Conservation (phyloP, 2,113 vertebrate genomes). For the Turdus rufiventris region DNA sequence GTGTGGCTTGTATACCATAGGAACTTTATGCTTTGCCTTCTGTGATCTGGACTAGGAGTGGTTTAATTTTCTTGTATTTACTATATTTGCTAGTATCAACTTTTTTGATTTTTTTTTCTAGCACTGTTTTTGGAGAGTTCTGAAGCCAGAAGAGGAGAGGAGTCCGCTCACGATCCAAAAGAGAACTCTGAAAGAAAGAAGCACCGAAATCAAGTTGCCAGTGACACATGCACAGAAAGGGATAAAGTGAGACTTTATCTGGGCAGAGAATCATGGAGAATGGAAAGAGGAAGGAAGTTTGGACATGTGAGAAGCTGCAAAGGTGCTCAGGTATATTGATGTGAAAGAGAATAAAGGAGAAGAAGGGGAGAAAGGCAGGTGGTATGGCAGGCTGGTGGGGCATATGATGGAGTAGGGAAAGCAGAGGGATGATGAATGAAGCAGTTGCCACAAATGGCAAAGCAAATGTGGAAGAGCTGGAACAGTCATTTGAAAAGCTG, state of each 20-base stretch:
- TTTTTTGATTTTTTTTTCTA: neutral
- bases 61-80: neutral
- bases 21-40: neutral
- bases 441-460: neutral
- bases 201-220: neutral
- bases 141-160: neutral
- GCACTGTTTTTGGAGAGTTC: neutral
- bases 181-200: neutral
- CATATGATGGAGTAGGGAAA: neutral
- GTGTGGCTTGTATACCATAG: neutral
- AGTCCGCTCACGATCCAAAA: neutral
- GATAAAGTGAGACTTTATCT: neutral
- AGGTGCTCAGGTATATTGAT: neutral
- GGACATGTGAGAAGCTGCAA: neutral
- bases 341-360: neutral
- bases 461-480: neutral
- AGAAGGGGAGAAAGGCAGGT: neutral
- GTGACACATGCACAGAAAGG: neutral
- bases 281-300: neutral
- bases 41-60: neutral
- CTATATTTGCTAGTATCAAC: neutral
- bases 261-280: neutral
- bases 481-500: neutral
- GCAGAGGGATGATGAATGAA: neutral
- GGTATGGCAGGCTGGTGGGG: neutral